Conservation (phyloP, 2,888 invertebrate genomes). For the Campoplex capitator region DNA sequence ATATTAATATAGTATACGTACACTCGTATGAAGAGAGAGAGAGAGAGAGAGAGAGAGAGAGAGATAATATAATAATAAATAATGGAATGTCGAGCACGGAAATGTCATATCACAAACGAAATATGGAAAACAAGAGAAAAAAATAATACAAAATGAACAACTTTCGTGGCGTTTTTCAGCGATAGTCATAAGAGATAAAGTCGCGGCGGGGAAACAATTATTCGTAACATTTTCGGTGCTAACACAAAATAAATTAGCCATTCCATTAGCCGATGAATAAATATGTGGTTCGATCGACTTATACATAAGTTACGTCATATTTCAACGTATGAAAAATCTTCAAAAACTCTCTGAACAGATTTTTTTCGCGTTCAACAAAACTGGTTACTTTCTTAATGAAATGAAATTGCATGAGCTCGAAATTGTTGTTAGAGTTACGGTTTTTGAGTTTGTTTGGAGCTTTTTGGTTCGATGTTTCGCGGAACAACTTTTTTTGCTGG, state of each 20-base stretch:
- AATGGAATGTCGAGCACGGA: conserved; percentile 52
- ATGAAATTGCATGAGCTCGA: background rate
- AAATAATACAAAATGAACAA: background rate
- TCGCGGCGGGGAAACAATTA: background rate
- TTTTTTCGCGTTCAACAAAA: background rate
- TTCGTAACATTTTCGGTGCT: background rate
- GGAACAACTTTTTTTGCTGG: background rate
- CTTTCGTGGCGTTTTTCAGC: background rate
- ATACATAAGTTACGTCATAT: background rate
- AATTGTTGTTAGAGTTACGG: background rate
- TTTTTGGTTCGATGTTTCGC: background rate
- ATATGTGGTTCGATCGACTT: background rate
- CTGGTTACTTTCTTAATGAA: background rate
- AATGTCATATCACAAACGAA: conserved; percentile 23
- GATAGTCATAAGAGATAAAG: background rate
- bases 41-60: too few species aligned
- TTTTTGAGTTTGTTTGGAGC: background rate
- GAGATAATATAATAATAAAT: conserved; percentile 55
- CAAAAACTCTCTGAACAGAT: background rate
- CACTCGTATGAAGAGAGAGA: background rate
- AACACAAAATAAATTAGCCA: background rate
- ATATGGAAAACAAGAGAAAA: conserved; percentile 21
- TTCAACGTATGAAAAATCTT: background rate
- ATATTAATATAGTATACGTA: conserved; percentile 20
- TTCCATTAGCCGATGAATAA: background rate